Conservation (phyloP, 1,140 invertebrate species). For the Drosophila truncata region DNA sequence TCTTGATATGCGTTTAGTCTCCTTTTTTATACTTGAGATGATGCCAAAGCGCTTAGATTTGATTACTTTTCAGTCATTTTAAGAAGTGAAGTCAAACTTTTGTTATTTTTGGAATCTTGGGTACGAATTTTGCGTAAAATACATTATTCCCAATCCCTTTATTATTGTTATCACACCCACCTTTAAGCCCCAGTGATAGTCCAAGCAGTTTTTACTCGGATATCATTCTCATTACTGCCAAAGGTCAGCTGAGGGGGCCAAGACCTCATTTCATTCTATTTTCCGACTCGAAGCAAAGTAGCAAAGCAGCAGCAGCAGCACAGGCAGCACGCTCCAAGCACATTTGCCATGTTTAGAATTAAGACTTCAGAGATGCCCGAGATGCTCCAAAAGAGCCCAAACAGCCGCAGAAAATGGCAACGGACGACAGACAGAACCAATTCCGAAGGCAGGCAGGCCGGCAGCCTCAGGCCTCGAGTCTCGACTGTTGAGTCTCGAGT, state of each 20-base stretch:
- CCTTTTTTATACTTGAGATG: neutral
- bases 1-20: slow-evolving; percentile 25
- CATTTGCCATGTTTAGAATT: slow-evolving; percentile 83
- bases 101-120: neutral
- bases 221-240: slow-evolving; percentile 60
- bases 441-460: slow-evolving; percentile 55
- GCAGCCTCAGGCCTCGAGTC: slow-evolving; percentile 37
- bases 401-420: slow-evolving; percentile 35
- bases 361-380: slow-evolving; percentile 66
- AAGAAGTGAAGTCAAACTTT: neutral
- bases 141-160: too few relatives aligned
- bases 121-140: too few relatives aligned
- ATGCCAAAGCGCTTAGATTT: slow-evolving; percentile 1
- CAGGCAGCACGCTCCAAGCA: slow-evolving; percentile 73
- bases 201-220: slow-evolving; percentile 14
- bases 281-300: slow-evolving; percentile 53
- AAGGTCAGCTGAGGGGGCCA: slow-evolving; percentile 68
- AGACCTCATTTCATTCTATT: slow-evolving; percentile 60
- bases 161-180: slow-evolving; percentile 14
- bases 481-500: neutral
- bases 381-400: slow-evolving; percentile 46
- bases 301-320: slow-evolving; percentile 32
- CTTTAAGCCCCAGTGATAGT: neutral
- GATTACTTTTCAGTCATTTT: neutral
- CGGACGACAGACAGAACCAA: slow-evolving; percentile 54